A percentile compares a stretch with the other conserved stretches of the same genome.
Conservation (phyloP, 2,113 vertebrate species). For the Jacana jacana region DNA sequence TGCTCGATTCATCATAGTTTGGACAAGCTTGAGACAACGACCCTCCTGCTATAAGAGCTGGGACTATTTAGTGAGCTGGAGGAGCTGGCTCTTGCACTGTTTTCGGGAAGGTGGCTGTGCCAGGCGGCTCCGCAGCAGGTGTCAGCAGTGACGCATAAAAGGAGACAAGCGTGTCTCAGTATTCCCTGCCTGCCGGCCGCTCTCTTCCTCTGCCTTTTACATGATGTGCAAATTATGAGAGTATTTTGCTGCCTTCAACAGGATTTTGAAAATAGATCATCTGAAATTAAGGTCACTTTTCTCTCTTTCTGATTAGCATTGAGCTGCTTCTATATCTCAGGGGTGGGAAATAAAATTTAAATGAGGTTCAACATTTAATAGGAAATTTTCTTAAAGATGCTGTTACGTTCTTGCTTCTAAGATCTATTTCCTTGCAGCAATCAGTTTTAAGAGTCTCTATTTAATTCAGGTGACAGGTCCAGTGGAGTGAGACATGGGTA, state of each 20-base stretch:
- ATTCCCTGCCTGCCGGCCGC: not conserved
- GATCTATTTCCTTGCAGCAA: constrained; percentile 30
- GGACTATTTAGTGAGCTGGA: not conserved
- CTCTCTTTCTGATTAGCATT: constrained; percentile 27
- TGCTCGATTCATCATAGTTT: not conserved
- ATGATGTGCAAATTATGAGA: not conserved
- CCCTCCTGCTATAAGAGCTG: not conserved
- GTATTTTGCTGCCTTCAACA: constrained; percentile 33
- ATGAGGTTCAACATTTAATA: constrained; percentile 48
- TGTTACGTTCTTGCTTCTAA: not conserved
- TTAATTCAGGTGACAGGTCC: constrained; percentile 58
- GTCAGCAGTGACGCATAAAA: not conserved
- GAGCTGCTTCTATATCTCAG: constrained; percentile 11
- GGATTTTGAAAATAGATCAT: constrained; percentile 61
- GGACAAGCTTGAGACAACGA: not conserved
- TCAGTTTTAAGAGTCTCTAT: constrained; percentile 46
- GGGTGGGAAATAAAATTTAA: constrained; percentile 60
- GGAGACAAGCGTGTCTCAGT: not conserved
- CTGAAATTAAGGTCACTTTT: constrained; percentile 55
- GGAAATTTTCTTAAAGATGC: constrained; percentile 43
- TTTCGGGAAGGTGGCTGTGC: not conserved
- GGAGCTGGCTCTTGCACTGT: not conserved
- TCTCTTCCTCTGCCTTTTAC: not conserved
- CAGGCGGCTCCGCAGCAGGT: not conserved
- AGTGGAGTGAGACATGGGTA: constrained; percentile 35